Evolutionary conservation across 2,797 vertebrate species (phyloP), one percentile per base, ranked within the genome.

Genomic region (Epinephelus coioides): DNA sequence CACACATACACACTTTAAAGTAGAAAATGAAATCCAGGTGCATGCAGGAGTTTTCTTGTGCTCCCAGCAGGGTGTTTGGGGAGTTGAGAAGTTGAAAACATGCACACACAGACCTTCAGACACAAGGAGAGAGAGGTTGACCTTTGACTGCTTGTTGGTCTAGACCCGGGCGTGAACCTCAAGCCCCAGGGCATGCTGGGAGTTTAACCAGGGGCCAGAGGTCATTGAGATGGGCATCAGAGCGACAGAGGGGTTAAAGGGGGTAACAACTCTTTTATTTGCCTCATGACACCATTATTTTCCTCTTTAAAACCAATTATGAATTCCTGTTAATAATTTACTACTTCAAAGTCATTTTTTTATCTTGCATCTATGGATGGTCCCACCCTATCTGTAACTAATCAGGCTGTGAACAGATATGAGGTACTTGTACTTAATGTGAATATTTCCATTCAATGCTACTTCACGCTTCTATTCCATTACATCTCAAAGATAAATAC

Each of bases 71-170:
- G 69, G 69, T 68, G 65, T 81, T 69, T 43, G 67, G 14, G 17
- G 51, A 54, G 63, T 72, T 73, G 61, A 82, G 73, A 75, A 65
- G 80, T 69, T 86, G 70, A 86, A 74, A 78, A 82, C 66, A 66
- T 60, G 51, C 69, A 50, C 55, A 49, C 66, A 50, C 55, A 49
- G 30, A 25, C 68, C 47, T 77, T 49, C 62, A 88, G 67, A 85
- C 49, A 34, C 65, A 78, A 78, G 86, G 46, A 78, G 75, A 81
- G 77, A 70, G 78, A 86, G 82, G 77, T 47, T 18, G 79, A 91
- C 88, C 88, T 90, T 78, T 85, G 83, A 59, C 77, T 80, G 60
- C 88, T 93, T 93, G 92, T 91, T 92, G 86, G 76, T 86, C 75
- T 71, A 89, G 79, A 90, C 85, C 81, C 79, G 60, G 77, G 85